Evolutionary conservation across 2,888 invertebrate species (phyloP), one percentile per base, ranked within the genome.

Genomic region (Hyles lineata): DNA sequence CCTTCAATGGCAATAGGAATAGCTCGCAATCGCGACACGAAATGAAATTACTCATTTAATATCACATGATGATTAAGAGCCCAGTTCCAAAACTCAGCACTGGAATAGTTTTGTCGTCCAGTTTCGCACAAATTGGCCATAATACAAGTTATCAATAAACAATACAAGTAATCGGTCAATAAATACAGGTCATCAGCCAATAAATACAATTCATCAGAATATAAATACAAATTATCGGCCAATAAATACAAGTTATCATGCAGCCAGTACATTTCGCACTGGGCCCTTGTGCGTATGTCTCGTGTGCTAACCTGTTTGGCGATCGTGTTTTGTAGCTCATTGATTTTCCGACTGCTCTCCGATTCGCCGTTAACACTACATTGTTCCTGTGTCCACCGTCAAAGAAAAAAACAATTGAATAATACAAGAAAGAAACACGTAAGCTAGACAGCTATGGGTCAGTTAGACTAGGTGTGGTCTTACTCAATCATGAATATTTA

Each of bases 261-360:
- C 63, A 35, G 23, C 11, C 32, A 32, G 11, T 35, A 9, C 9
- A 55, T 9, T 63, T 63, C 63, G 67, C 67, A 23, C 67, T 67
- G 67, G 50, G 67, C 67, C 50, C 67, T 67, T 67, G 50, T 43
- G 67, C 43, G 23, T 50, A 23, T 67, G 19, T 35, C 67, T 67
- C 43, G 62, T 63, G 43, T 67, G 70, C 94, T 94, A 90, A 98
- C 98, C 97, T 98, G 98, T 91, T 98, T 98, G 90, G 98, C 97
- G 91, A 98, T 95, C 84, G 97, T 97, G 89, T 96, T 96, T 95
- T 98, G 98, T 83, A 98, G 96, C 92, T 98, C 98, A 87, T 96
- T 96, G 85, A 97, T 95, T 95, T 95, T 95, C 87, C 89, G 89
- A 87, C 86, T 83, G 84, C 84, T 83, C 82, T 93, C 94, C 85